Conservation (phyloP, 1,140 invertebrate species). For the Camponotus vicinus region DNA sequence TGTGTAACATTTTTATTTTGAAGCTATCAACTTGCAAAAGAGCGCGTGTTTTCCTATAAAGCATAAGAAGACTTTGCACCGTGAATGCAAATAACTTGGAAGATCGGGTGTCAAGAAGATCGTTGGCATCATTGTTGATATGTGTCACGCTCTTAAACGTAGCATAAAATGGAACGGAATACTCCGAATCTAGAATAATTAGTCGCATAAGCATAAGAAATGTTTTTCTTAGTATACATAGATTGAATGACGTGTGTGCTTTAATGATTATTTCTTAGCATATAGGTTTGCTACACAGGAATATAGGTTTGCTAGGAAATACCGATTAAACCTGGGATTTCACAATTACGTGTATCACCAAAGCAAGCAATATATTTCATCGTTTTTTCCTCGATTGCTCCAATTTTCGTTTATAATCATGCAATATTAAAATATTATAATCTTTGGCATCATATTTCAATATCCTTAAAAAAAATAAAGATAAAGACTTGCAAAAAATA, state of each 20-base stretch:
- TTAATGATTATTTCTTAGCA: background rate
- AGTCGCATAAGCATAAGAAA: background rate
- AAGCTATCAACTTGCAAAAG: conserved; percentile 15
- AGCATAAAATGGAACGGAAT: background rate
- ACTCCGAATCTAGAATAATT: background rate
- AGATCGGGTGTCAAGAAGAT: conserved; percentile 35
- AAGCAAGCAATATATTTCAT: background rate
- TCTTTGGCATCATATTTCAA: too few relatives aligned
- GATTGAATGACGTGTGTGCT: background rate
- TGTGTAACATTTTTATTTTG: background rate
- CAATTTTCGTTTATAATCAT: background rate
- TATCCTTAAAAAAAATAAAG: too few relatives aligned
- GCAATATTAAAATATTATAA: background rate
- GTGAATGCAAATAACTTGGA: conserved; percentile 26
- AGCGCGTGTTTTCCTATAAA: conserved; percentile 3
- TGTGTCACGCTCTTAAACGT: background rate
- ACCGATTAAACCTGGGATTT: conserved; percentile 24
- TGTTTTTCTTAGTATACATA: background rate
- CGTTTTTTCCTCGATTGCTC: background rate
- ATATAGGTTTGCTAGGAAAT: background rate
- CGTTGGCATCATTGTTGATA: conserved; percentile 22
- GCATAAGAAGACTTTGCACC: conserved; percentile 35
- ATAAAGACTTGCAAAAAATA: background rate
- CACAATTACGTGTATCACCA: background rate
- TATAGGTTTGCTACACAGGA: background rate